Base-by-base conservation (phyloP, 1,140 invertebrate genomes). In the Monochamus saltuarius region DNA sequence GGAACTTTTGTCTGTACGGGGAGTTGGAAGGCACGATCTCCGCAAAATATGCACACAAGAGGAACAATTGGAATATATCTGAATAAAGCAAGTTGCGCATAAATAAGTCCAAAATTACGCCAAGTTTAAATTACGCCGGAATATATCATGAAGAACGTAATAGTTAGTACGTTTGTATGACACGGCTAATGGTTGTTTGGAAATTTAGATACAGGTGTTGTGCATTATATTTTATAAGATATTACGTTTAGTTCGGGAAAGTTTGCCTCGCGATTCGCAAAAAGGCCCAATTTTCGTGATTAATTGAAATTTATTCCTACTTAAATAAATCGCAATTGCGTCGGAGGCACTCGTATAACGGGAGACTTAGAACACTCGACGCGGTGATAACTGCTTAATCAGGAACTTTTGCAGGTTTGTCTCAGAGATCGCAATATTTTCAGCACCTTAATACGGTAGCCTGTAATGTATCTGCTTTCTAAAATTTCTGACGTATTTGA, bases 121-220 rank as follows among this genome's bases (percentile, higher is more conserved):
- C 53, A 39, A 34, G 39, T 45, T 55, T 45, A 55, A 55, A 55
- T 43, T 55, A 55, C 40, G 37, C 38, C 19, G 7, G 51, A 54
- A 54, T 55, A 55, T 55, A 55, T 55, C 53, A 55, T 19, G 39
- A 55, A 55, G 11, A 55, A 55, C 45, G 45, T 55, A 55, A 55
- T 55, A 55, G 53, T 43, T 55, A 55, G 39, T 55, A 55, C 40
- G 36, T 55, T 43, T 43, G 53, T 55, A 45, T 55, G 53, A 55
- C 53, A 55, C 39, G 11, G 11, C 40, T 55, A 55, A 55, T 55
- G 53, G 53, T 42, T 55, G 36, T 55, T 55, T 34, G n/a, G 36
- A 42, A 55, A 55, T 55, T 55, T 19, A 55, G 40, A 55, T 55
- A 55, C 53, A 55, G 53, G 53, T 55, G 53, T 55, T 55, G 53